A percentile compares a stretch with the other conserved stretches of the same genome.
Conservation (phyloP, 2,888 invertebrate species). For the Drosophila eohydei region DNA sequence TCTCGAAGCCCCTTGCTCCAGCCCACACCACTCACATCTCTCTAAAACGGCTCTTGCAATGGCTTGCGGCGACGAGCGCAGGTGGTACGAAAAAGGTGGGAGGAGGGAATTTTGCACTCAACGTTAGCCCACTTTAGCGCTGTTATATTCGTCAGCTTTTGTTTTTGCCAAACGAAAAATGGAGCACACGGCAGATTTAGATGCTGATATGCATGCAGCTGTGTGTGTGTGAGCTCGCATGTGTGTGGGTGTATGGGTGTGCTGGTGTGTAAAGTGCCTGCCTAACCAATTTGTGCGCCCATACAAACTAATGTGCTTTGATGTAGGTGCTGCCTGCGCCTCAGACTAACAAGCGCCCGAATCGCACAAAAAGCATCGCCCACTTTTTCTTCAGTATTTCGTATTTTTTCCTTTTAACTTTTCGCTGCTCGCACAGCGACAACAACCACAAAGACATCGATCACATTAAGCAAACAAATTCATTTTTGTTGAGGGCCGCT, state of each 20-base stretch:
- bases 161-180: conserved; percentile 60
- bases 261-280: conserved; percentile 65
- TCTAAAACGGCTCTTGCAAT: conserved; percentile 60
- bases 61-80: conserved; percentile 50
- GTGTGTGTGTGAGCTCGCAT: conserved; percentile 28
- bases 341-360: conserved; percentile 37
- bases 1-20: conserved; percentile 27
- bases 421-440: not conserved
- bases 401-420: not conserved
- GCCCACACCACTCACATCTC: conserved; percentile 7
- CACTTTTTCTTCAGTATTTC: conserved; percentile 21
- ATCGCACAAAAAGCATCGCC: conserved; percentile 43
- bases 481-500: conserved; percentile 19
- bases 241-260: conserved; percentile 32
- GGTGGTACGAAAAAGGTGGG: not conserved
- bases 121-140: conserved; percentile 70
- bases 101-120: conserved; percentile 62
- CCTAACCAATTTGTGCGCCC: conserved; percentile 76
- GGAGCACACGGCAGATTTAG: conserved; percentile 75
- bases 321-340: conserved; percentile 59
- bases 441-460: conserved; percentile 54
- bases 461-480: conserved; percentile 73
- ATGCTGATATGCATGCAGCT: conserved; percentile 64
- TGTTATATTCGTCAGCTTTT: conserved; percentile 64
- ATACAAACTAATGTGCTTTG: conserved; percentile 77